Conservation (phyloP, 2,113 vertebrate genomes). For the Bettongia penicillata region DNA sequence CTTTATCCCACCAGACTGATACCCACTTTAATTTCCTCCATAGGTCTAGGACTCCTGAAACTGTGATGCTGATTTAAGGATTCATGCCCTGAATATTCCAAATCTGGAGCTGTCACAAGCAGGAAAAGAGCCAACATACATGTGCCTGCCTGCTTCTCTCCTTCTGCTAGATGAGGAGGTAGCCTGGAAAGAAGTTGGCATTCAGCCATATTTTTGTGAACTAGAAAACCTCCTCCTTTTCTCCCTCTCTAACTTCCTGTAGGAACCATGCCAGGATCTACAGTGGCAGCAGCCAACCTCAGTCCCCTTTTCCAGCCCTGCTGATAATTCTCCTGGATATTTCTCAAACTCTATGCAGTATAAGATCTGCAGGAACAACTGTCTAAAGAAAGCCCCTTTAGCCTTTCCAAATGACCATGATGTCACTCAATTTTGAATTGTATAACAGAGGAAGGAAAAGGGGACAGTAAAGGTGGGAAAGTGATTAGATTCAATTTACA, state of each 20-base stretch:
- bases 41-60: constrained; percentile 41
- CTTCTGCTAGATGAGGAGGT: constrained; percentile 1
- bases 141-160: constrained; percentile 67
- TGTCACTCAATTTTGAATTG: background rate
- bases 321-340: background rate
- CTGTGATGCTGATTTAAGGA: background rate
- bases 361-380: background rate
- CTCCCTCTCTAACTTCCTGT: constrained; percentile 34
- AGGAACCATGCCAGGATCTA: constrained; percentile 13
- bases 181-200: constrained; percentile 54
- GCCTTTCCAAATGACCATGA: background rate
- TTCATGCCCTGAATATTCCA: constrained; percentile 8
- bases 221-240: constrained; percentile 50
- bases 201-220: constrained; percentile 66
- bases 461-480: background rate
- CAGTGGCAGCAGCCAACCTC: background rate
- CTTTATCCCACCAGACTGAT: background rate
- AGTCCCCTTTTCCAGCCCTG: background rate
- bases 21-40: background rate
- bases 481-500: background rate
- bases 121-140: constrained; percentile 25
- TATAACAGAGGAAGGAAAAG: background rate
- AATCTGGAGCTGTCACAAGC: constrained; percentile 50
- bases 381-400: background rate
- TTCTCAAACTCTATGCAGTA: background rate